These are phyloP conservation scores for Macrochelys suwanniensis DNA, from an alignment of 2,797 vertebrate species.

Conservation along the genomic window DNA sequence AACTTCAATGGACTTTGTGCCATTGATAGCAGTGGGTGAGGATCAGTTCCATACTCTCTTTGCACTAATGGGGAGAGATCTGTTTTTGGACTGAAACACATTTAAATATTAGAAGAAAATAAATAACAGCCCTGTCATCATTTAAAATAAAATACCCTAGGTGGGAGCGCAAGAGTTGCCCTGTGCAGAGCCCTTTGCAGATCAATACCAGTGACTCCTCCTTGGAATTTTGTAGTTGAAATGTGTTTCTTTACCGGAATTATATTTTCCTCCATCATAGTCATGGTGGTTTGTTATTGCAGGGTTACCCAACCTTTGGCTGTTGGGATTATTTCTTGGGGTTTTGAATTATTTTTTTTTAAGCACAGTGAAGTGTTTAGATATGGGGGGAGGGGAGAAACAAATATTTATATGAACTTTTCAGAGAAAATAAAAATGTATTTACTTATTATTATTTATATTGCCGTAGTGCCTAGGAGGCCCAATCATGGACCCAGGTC, in stretches of 20 bases:
- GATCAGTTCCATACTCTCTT: rapidly evolving
- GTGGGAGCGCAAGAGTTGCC: background rate
- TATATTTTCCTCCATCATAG: rapidly evolving
- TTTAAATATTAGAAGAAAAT: background rate
- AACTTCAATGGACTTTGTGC: rapidly evolving
- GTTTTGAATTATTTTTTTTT: conserved; percentile 54
- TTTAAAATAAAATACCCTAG: background rate
- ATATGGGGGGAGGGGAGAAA: conserved; percentile 15
- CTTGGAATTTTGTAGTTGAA: background rate
- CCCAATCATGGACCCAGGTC: background rate
- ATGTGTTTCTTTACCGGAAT: rapidly evolving
- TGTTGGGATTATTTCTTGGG: conserved; percentile 6
- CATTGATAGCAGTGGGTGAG: background rate
- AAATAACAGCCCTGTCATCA: rapidly evolving
- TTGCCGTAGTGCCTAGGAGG: background rate
- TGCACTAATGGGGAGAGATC: background rate
- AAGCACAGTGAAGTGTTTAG: conserved; percentile 49
- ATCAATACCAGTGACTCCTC: rapidly evolving
- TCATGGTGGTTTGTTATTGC: background rate
- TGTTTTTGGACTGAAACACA: background rate
- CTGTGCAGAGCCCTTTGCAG: background rate
- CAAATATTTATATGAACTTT: conserved; percentile 32
- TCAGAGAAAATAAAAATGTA: conserved; percentile 1
- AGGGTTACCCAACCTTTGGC: background rate
- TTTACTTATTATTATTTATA: background rate